These are phyloP conservation scores for Dendrolimus kikuchii DNA, from an alignment of 1,140 invertebrate genomes.

Conservation along the genomic window DNA sequence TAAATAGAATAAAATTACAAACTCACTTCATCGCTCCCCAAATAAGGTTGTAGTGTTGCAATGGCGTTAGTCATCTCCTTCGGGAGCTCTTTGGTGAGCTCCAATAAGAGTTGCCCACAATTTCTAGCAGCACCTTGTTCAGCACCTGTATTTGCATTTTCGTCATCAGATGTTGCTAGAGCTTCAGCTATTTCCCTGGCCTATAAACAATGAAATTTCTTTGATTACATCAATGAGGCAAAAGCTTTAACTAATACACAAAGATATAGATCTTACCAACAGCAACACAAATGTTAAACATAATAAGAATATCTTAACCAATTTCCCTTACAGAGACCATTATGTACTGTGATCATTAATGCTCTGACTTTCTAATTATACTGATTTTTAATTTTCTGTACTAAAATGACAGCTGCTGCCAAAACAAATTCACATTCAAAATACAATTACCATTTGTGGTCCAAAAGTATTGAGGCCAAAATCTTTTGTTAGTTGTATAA, in stretches of 20 bases:
- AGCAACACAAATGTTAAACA: no score
- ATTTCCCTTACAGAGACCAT: no score
- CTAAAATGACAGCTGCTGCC: no score
- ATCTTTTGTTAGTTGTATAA: constrained; percentile 77
- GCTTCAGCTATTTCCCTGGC: constrained; percentile 80
- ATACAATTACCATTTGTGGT: constrained; percentile 73
- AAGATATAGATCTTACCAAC: no score
- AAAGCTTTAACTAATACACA: no score
- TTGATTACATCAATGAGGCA: no score
- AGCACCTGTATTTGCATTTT: constrained; percentile 71
- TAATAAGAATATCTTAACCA: no score
- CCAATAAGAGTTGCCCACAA: constrained; percentile 79
- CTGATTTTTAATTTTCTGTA: no score
- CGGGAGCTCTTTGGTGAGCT: constrained; percentile 78
- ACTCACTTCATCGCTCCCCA: constrained; percentile 67
- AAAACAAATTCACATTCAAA: no score
- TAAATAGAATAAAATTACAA: neutral
- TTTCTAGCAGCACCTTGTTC: constrained; percentile 75
- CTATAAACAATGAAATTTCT: constrained; percentile 12
- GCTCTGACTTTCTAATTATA: no score
- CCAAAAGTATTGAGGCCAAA: constrained; percentile 78
- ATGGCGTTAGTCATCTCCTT: constrained; percentile 76
- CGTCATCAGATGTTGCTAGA: constrained; percentile 67
- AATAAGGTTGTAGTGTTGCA: constrained; percentile 51
- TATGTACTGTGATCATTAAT: no score